Conservation (phyloP, 2,797 vertebrate species). For the Toxotes lorentzi region DNA sequence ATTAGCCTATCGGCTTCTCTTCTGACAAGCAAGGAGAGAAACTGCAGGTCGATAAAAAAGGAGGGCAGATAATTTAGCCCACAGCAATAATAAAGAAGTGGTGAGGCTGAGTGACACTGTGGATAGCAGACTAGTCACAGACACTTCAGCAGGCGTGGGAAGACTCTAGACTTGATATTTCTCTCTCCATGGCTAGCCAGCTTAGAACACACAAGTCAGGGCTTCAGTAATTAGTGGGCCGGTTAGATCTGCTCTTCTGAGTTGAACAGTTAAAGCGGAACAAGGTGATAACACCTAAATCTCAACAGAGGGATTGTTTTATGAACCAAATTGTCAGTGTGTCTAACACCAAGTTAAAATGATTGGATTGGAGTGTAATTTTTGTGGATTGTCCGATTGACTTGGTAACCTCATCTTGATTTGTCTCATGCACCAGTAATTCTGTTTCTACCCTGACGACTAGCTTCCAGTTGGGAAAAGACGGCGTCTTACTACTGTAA, state of each 20-base stretch:
- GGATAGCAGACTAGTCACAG: neutral
- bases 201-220: neutral
- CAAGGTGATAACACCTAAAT: slow-evolving; percentile 24
- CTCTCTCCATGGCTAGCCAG: neutral
- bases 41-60: slow-evolving; percentile 19
- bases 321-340: neutral
- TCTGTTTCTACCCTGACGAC: slow-evolving; percentile 40
- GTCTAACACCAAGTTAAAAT: neutral
- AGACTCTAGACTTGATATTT: slow-evolving; percentile 20
- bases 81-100: slow-evolving; percentile 5
- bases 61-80: slow-evolving; percentile 1
- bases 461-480: slow-evolving; percentile 37
- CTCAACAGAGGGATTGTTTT: neutral
- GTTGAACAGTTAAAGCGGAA: slow-evolving; percentile 27
- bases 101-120: slow-evolving; percentile 13
- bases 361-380: neutral
- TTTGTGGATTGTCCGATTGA: neutral
- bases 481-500: slow-evolving; percentile 53
- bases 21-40: neutral
- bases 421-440: slow-evolving; percentile 30
- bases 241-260: neutral
- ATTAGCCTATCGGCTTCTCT: slow-evolving; percentile 30
- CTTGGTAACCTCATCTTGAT: slow-evolving; percentile 11
- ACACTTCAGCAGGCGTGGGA: neutral
- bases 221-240: neutral